phyloP scores from a whole-genome alignment of 1,140 invertebrate genomes.

The Lasioglossum albipes region DNA sequence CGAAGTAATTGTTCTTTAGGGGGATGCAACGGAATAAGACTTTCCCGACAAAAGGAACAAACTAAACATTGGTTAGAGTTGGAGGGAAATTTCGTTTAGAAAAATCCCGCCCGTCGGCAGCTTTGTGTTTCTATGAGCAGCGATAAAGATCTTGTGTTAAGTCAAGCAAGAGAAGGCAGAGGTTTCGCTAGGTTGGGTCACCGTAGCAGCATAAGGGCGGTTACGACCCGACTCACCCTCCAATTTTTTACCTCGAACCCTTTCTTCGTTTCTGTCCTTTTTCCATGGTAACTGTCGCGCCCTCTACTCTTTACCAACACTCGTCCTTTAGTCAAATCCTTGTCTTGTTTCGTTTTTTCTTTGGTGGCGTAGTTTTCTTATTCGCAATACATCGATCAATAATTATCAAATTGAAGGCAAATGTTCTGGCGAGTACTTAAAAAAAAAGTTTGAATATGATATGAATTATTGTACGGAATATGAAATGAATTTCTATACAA shows the following conservation, averaged over 20 bases:
- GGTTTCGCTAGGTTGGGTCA: not conserved
- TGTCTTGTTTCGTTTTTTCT: not conserved
- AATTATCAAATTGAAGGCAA: no score
- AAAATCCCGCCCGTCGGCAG: not conserved
- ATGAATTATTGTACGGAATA: no score
- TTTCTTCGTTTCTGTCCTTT: not conserved
- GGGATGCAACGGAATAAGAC: not conserved
- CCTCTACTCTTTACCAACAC: not conserved
- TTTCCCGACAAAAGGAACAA: not conserved
- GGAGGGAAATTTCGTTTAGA: not conserved
- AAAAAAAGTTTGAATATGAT: no score
- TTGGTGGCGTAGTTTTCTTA: no score
- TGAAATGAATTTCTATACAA: no score
- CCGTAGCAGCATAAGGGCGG: not conserved
- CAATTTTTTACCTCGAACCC: not conserved
- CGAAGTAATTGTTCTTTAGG: not conserved
- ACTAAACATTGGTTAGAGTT: not conserved
- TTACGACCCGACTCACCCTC: not conserved
- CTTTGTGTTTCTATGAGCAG: not conserved
- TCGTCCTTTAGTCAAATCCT: not conserved
- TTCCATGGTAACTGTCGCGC: no score
- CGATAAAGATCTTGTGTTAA: slow-evolving; percentile 15
- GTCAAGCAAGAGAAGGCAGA: slow-evolving; percentile 7
- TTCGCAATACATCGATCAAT: no score
- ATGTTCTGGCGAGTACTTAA: no score